Evolutionary conservation across 2,888 invertebrate species (phyloP).

Genomic region (Bedellia somnulentella): DNA sequence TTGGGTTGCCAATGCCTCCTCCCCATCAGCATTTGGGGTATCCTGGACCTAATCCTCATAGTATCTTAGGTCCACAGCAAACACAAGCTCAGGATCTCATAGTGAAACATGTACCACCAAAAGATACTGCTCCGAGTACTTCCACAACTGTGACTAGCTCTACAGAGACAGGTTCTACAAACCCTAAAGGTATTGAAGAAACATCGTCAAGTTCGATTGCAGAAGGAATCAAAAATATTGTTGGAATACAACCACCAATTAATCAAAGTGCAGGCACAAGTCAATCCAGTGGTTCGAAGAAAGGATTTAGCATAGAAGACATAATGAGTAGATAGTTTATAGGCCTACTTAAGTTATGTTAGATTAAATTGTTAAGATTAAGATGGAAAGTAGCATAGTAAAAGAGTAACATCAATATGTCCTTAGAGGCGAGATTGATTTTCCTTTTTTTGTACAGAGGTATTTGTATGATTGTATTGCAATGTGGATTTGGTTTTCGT

Average conservation of each 20-base stretch:
- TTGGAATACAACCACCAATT: constrained; percentile 46
- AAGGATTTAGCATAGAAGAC: constrained; percentile 89
- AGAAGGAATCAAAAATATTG: constrained; percentile 52
- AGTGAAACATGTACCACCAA: constrained; percentile 53
- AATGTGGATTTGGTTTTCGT: constrained; percentile 57
- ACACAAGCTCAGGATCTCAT: constrained; percentile 56
- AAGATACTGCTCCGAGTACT: constrained; percentile 36
- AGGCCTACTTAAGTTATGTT: constrained; percentile 9
- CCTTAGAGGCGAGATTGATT: too few species aligned
- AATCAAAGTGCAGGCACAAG: constrained; percentile 58
- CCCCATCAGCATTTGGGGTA: constrained; percentile 46
- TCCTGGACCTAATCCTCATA: constrained; percentile 31
- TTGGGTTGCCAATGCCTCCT: constrained; percentile 46
- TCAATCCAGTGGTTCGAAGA: constrained; percentile 67
- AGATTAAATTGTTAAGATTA: too few species aligned
- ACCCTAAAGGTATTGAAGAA: constrained; percentile 25
- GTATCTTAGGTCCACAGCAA: constrained; percentile 45
- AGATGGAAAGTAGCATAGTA: too few species aligned
- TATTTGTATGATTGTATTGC: constrained; percentile 41
- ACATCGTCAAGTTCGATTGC: constrained; percentile 33
- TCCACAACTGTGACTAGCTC: constrained; percentile 39
- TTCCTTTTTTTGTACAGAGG: constrained; percentile 31
- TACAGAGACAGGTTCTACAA: constrained; percentile 24
- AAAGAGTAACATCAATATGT: too few species aligned
- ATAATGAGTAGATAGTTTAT: constrained; percentile 84